These are phyloP conservation scores for Reinhardtius hippoglossoides DNA, from an alignment of 2,113 vertebrate species.

Conservation along the genomic window DNA sequence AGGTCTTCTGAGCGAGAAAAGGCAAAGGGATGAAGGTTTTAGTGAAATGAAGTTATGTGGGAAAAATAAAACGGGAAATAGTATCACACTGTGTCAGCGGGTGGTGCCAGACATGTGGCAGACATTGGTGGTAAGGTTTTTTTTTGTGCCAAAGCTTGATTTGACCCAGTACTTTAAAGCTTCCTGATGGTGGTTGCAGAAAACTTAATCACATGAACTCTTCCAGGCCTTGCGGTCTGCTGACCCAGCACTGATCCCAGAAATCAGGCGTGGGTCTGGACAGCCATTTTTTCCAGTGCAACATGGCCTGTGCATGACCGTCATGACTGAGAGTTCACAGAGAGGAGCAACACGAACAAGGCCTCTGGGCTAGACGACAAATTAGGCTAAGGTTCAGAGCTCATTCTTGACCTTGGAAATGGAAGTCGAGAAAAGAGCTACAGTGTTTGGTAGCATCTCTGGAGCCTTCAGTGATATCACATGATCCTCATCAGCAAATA, in stretches of 20 bases:
- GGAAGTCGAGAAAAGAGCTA: background rate
- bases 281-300: background rate
- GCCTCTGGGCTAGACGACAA: background rate
- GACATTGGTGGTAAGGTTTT: conserved; percentile 47
- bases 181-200: conserved; percentile 51
- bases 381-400: background rate
- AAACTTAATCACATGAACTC: conserved; percentile 56
- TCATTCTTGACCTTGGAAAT: background rate
- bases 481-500: background rate
- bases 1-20: conserved; percentile 10
- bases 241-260: conserved; percentile 68
- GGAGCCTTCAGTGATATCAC: too few species aligned
- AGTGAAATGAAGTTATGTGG: conserved; percentile 36
- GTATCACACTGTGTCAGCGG: conserved; percentile 43
- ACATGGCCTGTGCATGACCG: conserved; percentile 19
- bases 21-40: conserved; percentile 1
- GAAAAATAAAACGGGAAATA: conserved; percentile 39
- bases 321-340: conserved; percentile 19
- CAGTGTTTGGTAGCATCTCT: background rate
- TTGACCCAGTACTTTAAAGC: conserved; percentile 58
- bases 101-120: conserved; percentile 60
- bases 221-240: conserved; percentile 55
- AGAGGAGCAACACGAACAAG: conserved; percentile 8
- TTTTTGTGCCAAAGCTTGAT: conserved; percentile 50
- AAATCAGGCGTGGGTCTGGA: conserved; percentile 33